Percentiles rank a stretch among this genome's conserved stretches.
Conservation (phyloP, 1,140 invertebrate species). For the Muscidifurax raptorellus region DNA sequence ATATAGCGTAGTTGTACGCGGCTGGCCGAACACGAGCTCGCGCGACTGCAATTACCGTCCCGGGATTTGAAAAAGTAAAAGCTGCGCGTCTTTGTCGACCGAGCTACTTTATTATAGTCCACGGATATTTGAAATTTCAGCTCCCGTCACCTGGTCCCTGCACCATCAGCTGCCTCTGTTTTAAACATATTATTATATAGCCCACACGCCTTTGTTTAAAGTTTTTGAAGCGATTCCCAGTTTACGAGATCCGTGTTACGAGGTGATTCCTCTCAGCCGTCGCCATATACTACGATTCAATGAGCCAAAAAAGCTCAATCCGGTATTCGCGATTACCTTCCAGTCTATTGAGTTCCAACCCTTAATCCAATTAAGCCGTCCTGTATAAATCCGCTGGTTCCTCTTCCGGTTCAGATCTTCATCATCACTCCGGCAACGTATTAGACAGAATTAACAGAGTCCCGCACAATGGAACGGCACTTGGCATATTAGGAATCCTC, state of each 20-base stretch:
- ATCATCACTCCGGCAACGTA: background rate
- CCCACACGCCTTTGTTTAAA: too few relatives aligned
- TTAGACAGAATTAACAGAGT: background rate
- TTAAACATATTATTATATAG: too few relatives aligned
- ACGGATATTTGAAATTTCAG: slow-evolving; percentile 25
- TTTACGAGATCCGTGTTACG: too few relatives aligned
- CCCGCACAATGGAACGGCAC: background rate
- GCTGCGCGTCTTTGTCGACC: background rate
- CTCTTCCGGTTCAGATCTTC: background rate
- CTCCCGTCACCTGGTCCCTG: background rate
- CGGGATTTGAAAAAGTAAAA: slow-evolving; percentile 52
- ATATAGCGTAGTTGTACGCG: background rate
- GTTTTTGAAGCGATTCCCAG: too few relatives aligned
- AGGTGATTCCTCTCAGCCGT: too few relatives aligned
- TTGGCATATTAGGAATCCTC: background rate
- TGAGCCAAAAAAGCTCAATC: background rate
- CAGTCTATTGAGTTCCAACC: background rate
- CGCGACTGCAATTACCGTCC: slow-evolving; percentile 53
- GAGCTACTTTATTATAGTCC: slow-evolving; percentile 17
- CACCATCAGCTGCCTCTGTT: too few relatives aligned
- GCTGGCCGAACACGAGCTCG: slow-evolving; percentile 7
- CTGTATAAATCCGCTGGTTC: background rate
- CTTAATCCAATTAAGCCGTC: background rate
- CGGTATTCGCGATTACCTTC: background rate
- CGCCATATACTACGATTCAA: too few relatives aligned